Evolutionary conservation across 2,113 vertebrate genomes (phyloP), one percentile per base, ranked within the genome.

Genomic region (Sinocyclocheilus grahami): DNA sequence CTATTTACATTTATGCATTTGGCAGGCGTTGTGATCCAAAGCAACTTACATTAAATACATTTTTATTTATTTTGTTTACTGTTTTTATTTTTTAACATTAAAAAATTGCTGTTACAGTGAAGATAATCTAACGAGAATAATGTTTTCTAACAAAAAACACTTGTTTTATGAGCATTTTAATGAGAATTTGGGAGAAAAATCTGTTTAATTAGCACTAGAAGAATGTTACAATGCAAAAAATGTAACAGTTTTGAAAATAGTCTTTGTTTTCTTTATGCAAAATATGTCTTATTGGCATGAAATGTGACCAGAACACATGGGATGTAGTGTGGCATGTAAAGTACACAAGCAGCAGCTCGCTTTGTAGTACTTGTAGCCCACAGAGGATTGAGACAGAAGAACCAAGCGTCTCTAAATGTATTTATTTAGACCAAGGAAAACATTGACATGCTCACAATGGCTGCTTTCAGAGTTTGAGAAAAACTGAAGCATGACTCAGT

Each of bases 351-450:
- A 14, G 37, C 14, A 18, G n/a, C 22, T 65, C 37, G 48, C 14
- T 30, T 1, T 46, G 78, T 42, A 63, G 33, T 39, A 14, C 22
- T 53, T 24, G 42, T 53, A 63, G 71, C 63, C 9, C 11, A 4
- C 9, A n/a, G 2, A 22, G 12, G 42, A 33, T 62, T 16, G 65
- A 62, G 33, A 20, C 22, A 60, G 48, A 58, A 30, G 71, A 75
- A 30, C 33, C 37, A 46, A 75, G 42, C 77, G 5, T 24, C 51
- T 78, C 67, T 77, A 83, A 82, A 72, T 46, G 1, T 8, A 69
- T 78, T 39, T 72, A 84, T n/a, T 80, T 74, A 48, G 53, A 77
- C 65, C 78, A 48, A 37, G 48, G 74, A 83, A 82, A 86, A 86
- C 85, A 79, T 16, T 82, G 78, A 69, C 48, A 62, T 27, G 51